These are phyloP conservation scores for Crocodylus rhombifer DNA, from an alignment of 2,797 vertebrate genomes.

Conservation along the genomic window DNA sequence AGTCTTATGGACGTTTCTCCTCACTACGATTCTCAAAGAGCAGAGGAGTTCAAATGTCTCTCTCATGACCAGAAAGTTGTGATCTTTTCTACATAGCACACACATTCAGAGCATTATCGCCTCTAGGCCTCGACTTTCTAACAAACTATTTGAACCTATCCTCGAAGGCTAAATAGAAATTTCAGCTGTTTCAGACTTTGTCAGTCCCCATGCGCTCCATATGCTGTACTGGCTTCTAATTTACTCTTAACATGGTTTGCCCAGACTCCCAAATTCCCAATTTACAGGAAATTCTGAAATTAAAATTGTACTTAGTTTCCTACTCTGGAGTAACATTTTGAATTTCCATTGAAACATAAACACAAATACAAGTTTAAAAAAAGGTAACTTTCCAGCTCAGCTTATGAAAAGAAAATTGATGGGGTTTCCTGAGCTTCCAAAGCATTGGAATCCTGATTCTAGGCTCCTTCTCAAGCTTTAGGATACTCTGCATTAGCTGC, in stretches of 20 bases:
- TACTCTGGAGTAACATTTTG: too few relatives aligned
- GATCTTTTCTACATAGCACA: neutral
- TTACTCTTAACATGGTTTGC: neutral
- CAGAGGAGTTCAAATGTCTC: neutral
- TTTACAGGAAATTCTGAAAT: neutral
- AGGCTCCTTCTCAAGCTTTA: too few relatives aligned
- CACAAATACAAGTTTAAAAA: too few relatives aligned
- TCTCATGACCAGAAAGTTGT: neutral
- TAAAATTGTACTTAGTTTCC: too few relatives aligned
- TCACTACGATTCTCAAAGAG: neutral
- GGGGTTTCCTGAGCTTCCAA: too few relatives aligned
- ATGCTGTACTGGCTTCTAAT: neutral
- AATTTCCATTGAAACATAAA: too few relatives aligned
- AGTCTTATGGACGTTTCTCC: neutral
- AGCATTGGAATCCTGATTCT: too few relatives aligned
- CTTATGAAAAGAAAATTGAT: too few relatives aligned
- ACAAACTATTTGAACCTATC: neutral
- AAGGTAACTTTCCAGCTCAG: too few relatives aligned
- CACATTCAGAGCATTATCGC: neutral
- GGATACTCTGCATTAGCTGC: too few relatives aligned
- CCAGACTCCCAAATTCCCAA: neutral
- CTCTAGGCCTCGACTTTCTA: neutral
- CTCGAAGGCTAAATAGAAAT: neutral
- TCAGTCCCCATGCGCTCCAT: neutral
- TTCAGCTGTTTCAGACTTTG: neutral